Evolutionary conservation across 2,797 vertebrate genomes (phyloP), one percentile per base, ranked within the genome.

Genomic region (Ataeniobius toweri): DNA sequence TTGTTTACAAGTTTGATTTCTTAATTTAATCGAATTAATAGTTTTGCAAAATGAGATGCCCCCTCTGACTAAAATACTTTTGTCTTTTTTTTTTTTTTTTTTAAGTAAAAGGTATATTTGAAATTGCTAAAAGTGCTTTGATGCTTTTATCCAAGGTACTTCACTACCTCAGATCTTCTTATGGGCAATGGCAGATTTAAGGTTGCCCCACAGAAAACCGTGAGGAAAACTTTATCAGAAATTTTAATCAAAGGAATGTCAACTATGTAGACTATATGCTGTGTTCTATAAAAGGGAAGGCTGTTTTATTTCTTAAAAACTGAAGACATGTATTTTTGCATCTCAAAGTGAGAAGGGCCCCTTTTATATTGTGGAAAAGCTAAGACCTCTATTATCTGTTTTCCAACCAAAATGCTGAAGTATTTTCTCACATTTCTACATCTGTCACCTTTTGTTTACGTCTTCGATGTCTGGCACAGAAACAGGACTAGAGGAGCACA

Each of bases 371-470:
- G 86, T 83, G 69, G 83, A 86, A 83, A 83, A 82, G 26, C 51
- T 75, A 61, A 75, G 85, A 85, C 77, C 41, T 44, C 72, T 79
- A 86, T 85, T 76, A 88, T 80, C 84, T 80, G 6, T 91, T 93
- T 92, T 89, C 78, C 87, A 93, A 90, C 75, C 75, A 73, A 92
- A 93, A 92, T 94, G 90, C 94, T 92, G 90, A 91, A 89, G 78
- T 94, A 91, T 93, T 91, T 91, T 93, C 79, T 88, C 89, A 92
- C 80, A 93, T 91, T 92, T 89, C 85, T 91, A 92, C 85, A 89
- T 90, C 84, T 55, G 87, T 89, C 79, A 89, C 85, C 83, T 90
- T 92, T 87, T 93, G 92, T 95, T 95, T 95, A 95, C 92, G 83
- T 82, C 86, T 86, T 87, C 41, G 39, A 80, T 75, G 85, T 89